These are phyloP conservation scores for Sylvia borin DNA, from an alignment of 2,797 vertebrate genomes.

Conservation along the genomic window DNA sequence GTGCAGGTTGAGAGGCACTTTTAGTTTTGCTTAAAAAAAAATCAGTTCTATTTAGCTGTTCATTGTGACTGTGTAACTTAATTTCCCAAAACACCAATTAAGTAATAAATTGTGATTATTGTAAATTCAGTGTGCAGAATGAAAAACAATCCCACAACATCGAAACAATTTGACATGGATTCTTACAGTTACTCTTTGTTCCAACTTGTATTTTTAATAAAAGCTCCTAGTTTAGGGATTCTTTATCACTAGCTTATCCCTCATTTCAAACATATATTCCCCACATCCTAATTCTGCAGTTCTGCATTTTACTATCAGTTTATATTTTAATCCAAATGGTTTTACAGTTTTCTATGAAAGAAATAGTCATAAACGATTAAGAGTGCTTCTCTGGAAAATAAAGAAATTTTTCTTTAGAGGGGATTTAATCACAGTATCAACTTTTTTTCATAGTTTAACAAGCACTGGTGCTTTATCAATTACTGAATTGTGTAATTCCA, in stretches of 20 bases:
- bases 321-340: background rate
- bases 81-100: background rate
- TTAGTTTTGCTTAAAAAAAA: background rate
- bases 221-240: background rate
- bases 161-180: background rate
- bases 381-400: background rate
- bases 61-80: background rate
- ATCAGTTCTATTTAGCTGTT: background rate
- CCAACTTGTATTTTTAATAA: background rate
- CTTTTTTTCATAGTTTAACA: background rate
- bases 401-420: background rate
- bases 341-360: background rate
- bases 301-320: background rate
- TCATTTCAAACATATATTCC: background rate
- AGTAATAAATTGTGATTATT: background rate
- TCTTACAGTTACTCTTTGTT: background rate
- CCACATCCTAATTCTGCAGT: background rate
- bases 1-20: background rate
- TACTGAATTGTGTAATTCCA: background rate
- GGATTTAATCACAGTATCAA: background rate
- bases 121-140: background rate
- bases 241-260: background rate
- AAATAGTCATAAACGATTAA: background rate
- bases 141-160: background rate
- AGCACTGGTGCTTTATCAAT: background rate